These are phyloP conservation scores for Microcebus griseorufus DNA, from an alignment of 2,113 vertebrate species.

Conservation along the genomic window DNA sequence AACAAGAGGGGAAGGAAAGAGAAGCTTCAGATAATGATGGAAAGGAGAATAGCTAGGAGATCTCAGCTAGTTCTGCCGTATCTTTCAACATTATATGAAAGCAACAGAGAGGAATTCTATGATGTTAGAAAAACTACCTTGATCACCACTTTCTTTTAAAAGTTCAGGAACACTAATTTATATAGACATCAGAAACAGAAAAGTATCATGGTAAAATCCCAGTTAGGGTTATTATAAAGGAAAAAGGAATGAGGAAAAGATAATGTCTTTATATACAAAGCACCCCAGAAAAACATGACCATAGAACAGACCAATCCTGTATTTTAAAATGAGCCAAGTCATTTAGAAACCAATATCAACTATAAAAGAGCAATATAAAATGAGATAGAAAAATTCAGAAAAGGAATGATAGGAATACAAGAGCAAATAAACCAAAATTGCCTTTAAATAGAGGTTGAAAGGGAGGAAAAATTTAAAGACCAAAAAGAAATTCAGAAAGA, in stretches of 20 bases:
- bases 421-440: not conserved
- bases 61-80: not conserved
- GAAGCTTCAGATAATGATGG: not conserved
- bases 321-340: not conserved
- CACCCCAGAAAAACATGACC: not conserved
- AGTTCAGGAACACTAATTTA: slow-evolving; percentile 25
- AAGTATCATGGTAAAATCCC: not conserved
- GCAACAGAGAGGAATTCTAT: not conserved
- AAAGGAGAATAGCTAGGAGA: not conserved
- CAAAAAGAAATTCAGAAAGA: not conserved
- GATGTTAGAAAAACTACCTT: slow-evolving; percentile 12
- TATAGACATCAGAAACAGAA: not conserved
- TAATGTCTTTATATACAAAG: not conserved
- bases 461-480: not conserved
- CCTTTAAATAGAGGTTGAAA: not conserved
- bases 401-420: not conserved
- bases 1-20: not conserved
- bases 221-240: not conserved
- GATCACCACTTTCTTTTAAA: not conserved
- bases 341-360: not conserved
- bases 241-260: not conserved
- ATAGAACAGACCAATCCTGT: not conserved
- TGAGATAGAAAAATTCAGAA: slow-evolving; percentile 27
- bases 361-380: not conserved
- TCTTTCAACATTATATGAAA: not conserved